phyloP scores from a whole-genome alignment of 2,797 vertebrate genomes.

The Phalanger gymnotis region DNA sequence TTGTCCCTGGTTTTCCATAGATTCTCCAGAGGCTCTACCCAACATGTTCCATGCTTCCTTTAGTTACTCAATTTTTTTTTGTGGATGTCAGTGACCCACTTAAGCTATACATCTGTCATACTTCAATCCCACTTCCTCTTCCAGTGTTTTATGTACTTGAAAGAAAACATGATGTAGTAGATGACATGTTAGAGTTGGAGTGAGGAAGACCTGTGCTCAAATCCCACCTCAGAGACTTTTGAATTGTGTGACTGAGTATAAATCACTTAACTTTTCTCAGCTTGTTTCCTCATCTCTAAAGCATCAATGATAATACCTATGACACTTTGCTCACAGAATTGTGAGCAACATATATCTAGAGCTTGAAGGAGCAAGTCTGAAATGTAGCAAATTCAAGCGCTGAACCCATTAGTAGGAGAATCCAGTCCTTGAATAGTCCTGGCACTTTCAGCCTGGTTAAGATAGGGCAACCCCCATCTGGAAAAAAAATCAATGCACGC shows the following conservation, averaged over 20 bases:
- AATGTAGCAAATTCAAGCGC: neutral
- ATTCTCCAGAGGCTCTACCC: too few species aligned
- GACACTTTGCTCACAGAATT: neutral
- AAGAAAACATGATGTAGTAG: neutral
- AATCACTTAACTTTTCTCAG: neutral
- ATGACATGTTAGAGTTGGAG: neutral
- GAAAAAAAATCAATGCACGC: neutral
- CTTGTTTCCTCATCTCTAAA: neutral
- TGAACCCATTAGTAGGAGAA: neutral
- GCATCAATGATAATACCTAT: neutral
- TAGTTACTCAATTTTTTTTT: neutral
- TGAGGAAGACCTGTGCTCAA: neutral
- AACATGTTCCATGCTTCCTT: too few species aligned
- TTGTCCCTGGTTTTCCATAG: too few species aligned
- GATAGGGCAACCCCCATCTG: neutral
- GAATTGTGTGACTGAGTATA: neutral
- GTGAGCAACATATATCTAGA: neutral
- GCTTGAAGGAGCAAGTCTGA: neutral
- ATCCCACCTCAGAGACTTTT: neutral
- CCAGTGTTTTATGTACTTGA: neutral
- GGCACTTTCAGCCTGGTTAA: neutral
- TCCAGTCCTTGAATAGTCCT: neutral
- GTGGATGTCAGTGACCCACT: neutral
- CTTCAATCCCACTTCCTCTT: neutral
- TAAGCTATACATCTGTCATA: neutral